A percentile compares a stretch with the other conserved stretches of the same genome.
These are phyloP conservation scores for Gymnocypris eckloni DNA, from an alignment of 2,797 vertebrate genomes.

Conservation along the genomic window DNA sequence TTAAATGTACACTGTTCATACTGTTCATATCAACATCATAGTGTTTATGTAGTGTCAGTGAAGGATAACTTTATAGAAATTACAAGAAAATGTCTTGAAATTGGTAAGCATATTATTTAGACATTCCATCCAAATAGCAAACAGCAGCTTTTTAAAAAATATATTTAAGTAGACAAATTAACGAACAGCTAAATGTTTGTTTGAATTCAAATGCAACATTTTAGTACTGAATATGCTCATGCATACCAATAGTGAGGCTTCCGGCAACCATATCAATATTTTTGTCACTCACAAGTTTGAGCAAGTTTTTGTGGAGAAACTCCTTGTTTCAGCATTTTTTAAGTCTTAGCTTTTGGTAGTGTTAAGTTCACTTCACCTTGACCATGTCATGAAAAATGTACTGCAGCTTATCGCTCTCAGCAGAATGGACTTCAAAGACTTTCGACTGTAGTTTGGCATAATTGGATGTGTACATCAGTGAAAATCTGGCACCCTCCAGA, in stretches of 20 bases:
- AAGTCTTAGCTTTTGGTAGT: neutral
- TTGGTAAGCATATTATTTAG: neutral
- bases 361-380: slow-evolving; percentile 16
- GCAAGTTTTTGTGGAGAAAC: neutral
- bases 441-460: slow-evolving; percentile 14
- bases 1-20: neutral
- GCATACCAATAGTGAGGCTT: neutral
- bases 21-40: neutral
- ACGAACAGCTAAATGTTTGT: neutral
- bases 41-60: neutral
- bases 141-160: neutral
- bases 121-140: neutral
- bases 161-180: neutral
- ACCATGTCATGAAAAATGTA: slow-evolving; percentile 42
- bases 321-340: slow-evolving; percentile 26
- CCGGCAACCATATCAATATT: neutral
- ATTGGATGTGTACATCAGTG: neutral
- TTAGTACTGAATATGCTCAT: neutral
- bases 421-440: slow-evolving; percentile 33
- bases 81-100: neutral
- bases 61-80: neutral
- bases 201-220: neutral
- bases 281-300: neutral
- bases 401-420: slow-evolving; percentile 25
- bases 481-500: neutral